Evolutionary conservation across 2,888 invertebrate genomes (phyloP), one percentile per base, ranked within the genome.

Genomic region (Rotaria socialis): DNA sequence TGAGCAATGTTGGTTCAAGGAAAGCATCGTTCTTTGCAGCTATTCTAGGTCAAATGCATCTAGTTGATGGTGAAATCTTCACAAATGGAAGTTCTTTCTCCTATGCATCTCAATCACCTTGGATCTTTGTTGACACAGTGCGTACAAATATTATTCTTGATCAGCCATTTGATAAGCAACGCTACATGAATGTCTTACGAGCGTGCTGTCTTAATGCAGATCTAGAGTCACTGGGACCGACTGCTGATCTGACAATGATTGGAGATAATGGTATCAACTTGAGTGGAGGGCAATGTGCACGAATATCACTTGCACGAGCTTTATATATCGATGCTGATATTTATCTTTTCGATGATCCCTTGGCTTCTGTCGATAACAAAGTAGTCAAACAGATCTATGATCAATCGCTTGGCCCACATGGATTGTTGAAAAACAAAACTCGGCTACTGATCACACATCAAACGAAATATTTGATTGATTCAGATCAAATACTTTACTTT

Each of bases 1-100:
- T 92, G 55, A 92, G 92, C 14, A 89, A 89, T 41, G 92, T 92
- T 16, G 92, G 92, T 3, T 89, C 91, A 67, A 92, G 93, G n/a
- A 93, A 93, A 88, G 91, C 92, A 6, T 96, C 96, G 75, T 93
- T 97, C 52, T 92, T 97, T 58, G 94, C 95, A 8, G 96, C 96
- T 0, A 92, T 96, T 87, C 93, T 96, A 10, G 94, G 96, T 89
- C 96, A 97, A 93, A 96, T 96, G 95, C 94, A 95, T 89, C 85
- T 85, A 41, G 56, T 56, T 27, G 1, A 55, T 22, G 86, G 86
- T 35, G n/a, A 35, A 22, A 84, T 86, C n/a, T 58, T 84, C 22
- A 60, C 84, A 27, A 58, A 90, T 90, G 22, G 22, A 55, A 90
- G 90, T 41, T 89, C 89, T 14, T 86, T 90, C 16, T 90, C 90